phyloP scores from a whole-genome alignment of 1,140 invertebrate genomes.

The Megalonaias nervosa region DNA sequence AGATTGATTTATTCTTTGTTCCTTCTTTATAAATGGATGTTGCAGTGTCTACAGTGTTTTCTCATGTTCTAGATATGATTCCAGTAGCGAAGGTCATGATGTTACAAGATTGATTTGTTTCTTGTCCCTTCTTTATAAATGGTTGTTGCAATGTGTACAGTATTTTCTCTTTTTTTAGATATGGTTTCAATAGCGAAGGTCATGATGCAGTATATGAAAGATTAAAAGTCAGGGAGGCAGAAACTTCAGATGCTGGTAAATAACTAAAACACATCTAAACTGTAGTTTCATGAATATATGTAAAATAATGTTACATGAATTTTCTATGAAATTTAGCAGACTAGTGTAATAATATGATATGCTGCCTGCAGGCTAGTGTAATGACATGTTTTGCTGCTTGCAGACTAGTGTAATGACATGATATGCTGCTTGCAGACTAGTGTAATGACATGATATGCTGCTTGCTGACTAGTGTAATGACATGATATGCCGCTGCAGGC shows the following conservation, averaged over 20 bases:
- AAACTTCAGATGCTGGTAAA: slow-evolving; percentile 6
- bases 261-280: neutral
- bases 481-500: too few species aligned
- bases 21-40: too few species aligned
- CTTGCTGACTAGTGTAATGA: too few species aligned
- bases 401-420: too few species aligned
- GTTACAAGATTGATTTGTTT: neutral
- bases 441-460: too few species aligned
- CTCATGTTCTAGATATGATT: slow-evolving; percentile 80
- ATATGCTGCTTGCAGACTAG: too few species aligned
- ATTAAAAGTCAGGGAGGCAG: slow-evolving; percentile 45
- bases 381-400: too few species aligned
- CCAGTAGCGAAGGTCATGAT: slow-evolving; percentile 96
- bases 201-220: slow-evolving; percentile 76
- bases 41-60: neutral
- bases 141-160: neutral
- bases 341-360: too few species aligned
- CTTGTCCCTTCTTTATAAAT: neutral
- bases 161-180: slow-evolving; percentile 66
- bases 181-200: slow-evolving; percentile 98
- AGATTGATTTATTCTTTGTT: too few species aligned
- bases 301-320: too few species aligned
- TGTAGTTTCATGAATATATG: neutral
- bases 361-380: too few species aligned
- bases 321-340: too few species aligned